Conservation (phyloP, 2,888 invertebrate species). For the Scaptomyza tumidula region DNA sequence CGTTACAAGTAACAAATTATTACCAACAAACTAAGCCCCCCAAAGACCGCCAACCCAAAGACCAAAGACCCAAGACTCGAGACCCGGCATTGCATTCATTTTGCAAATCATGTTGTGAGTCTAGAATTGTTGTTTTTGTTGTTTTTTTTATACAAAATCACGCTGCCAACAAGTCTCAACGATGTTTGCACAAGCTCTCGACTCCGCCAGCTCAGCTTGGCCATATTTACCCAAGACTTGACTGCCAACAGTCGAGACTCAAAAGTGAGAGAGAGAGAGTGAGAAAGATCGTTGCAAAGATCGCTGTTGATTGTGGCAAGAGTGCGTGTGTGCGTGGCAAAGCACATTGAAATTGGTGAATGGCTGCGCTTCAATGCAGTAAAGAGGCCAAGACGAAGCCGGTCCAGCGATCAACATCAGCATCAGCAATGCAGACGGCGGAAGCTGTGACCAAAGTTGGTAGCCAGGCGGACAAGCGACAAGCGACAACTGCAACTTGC, state of each 20-base stretch:
- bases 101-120: conserved; percentile 67
- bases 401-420: conserved; percentile 12
- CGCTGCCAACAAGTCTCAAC: conserved; percentile 80
- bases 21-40: conserved; percentile 42
- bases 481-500: conserved; percentile 34
- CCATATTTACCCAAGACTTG: conserved; percentile 76
- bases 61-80: no score
- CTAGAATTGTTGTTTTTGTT: conserved; percentile 35
- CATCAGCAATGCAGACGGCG: conserved; percentile 51
- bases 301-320: conserved; percentile 29
- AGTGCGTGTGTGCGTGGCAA: conserved; percentile 51
- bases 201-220: conserved; percentile 27
- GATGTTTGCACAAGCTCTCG: conserved; percentile 73
- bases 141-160: conserved; percentile 71
- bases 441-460: conserved; percentile 80
- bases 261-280: neutral
- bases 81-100: conserved; percentile 51
- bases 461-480: conserved; percentile 36
- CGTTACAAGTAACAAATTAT: conserved; percentile 78
- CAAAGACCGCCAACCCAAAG: neutral
- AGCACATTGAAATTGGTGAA: conserved; percentile 66
- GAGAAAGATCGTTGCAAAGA: conserved; percentile 33
- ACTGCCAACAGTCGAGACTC: conserved; percentile 12
- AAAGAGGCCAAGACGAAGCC: conserved; percentile 53
- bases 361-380: conserved; percentile 74